These are phyloP conservation scores for Mus minutoides DNA, from an alignment of 2,797 vertebrate genomes.

Conservation along the genomic window DNA sequence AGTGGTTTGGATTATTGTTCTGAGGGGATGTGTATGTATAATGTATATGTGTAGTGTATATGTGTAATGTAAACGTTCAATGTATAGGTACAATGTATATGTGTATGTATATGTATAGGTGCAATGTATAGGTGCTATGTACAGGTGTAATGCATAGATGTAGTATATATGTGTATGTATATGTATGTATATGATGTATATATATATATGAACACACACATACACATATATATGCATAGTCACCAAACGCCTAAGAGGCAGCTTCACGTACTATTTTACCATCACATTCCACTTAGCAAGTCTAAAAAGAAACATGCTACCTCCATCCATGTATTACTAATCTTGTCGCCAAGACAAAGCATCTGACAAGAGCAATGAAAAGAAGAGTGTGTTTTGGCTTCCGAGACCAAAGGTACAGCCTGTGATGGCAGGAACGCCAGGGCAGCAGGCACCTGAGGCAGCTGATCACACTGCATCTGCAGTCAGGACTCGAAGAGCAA, in stretches of 20 bases:
- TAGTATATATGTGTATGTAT: neutral
- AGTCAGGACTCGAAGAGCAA: neutral
- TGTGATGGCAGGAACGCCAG: no score
- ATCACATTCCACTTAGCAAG: neutral
- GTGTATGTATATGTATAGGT: no score
- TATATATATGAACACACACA: no score
- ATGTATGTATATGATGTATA: no score
- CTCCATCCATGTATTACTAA: neutral
- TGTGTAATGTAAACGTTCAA: neutral
- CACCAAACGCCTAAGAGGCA: neutral
- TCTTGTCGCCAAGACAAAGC: neutral
- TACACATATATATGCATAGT: no score
- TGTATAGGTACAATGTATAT: neutral
- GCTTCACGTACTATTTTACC: neutral
- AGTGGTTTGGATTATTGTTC: neutral
- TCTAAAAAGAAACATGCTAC: neutral
- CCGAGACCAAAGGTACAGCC: neutral
- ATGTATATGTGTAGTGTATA: neutral
- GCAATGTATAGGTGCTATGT: neutral
- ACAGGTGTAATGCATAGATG: neutral
- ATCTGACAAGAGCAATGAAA: neutral
- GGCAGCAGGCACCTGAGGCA: neutral
- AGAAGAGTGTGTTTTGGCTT: neutral
- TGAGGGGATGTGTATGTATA: neutral
- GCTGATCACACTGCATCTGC: neutral